These are phyloP conservation scores for Drosophila prolongata DNA, from an alignment of 2,888 invertebrate genomes.

Conservation along the genomic window DNA sequence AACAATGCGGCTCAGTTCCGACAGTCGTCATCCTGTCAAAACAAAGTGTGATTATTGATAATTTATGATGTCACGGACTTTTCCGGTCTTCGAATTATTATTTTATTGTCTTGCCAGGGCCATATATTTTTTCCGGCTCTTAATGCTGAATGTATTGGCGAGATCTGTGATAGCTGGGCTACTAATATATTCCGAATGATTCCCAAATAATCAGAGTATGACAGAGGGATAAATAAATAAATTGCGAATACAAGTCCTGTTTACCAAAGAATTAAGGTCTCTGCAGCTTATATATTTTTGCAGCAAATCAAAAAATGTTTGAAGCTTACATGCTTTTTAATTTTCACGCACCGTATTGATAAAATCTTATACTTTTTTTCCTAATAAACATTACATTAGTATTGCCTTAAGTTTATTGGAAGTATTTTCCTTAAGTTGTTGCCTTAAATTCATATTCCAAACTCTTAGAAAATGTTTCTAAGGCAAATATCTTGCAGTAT, in stretches of 20 bases:
- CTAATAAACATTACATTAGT: too few relatives aligned
- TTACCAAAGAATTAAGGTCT: background rate
- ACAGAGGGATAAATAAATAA: conserved; percentile 11
- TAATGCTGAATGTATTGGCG: conserved; percentile 2
- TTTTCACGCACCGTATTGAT: too few relatives aligned
- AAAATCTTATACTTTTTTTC: too few relatives aligned
- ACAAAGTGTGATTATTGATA: conserved; percentile 85
- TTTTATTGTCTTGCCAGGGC: conserved; percentile 44
- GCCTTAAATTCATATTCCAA: too few relatives aligned
- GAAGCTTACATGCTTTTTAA: too few relatives aligned
- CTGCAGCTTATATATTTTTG: background rate
- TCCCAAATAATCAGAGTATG: conserved; percentile 17
- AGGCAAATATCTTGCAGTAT: background rate
- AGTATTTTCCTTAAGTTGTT: too few relatives aligned
- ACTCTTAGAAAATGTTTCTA: background rate
- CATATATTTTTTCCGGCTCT: conserved; percentile 17
- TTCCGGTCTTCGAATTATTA: conserved; percentile 67
- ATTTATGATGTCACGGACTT: conserved; percentile 84
- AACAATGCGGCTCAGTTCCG: conserved; percentile 76
- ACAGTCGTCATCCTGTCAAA: conserved; percentile 83
- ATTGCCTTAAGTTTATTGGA: too few relatives aligned
- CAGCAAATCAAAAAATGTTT: too few relatives aligned
- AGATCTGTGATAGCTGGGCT: background rate
- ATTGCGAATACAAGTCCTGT: background rate
- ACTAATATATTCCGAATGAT: conserved; percentile 23